Conservation (phyloP, 2,113 vertebrate genomes). For the Stigmatopora nigra region DNA sequence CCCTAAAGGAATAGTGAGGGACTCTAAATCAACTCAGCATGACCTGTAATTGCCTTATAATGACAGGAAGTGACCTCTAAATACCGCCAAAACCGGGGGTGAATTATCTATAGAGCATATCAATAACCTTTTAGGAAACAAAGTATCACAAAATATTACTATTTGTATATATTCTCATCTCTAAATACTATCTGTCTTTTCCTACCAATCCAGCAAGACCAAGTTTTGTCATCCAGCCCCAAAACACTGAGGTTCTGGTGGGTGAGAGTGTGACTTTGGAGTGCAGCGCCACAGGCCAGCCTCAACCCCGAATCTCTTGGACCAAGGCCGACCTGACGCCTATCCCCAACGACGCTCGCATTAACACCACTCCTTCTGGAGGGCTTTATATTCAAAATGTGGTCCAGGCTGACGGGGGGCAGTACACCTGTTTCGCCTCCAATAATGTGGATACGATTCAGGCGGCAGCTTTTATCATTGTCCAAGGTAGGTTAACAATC, state of each 20-base stretch:
- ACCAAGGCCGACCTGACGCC: conserved; percentile 83
- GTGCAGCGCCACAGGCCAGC: conserved; percentile 91
- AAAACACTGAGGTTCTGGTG: conserved; percentile 94
- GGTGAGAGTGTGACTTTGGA: conserved; percentile 95
- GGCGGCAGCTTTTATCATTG: conserved; percentile 85
- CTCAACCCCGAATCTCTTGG: conserved; percentile 85
- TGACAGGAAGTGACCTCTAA: too few relatives aligned
- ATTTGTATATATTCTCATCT: too few relatives aligned
- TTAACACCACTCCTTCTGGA: conserved; percentile 85
- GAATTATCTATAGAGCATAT: neutral
- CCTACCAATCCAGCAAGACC: conserved; percentile 74
- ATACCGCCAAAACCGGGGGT: too few relatives aligned
- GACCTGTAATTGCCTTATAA: too few relatives aligned
- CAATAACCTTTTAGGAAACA: neutral
- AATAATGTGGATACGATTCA: conserved; percentile 89
- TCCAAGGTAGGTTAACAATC: conserved; percentile 77
- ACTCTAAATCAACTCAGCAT: too few relatives aligned
- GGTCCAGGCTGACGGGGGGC: conserved; percentile 79
- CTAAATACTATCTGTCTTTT: neutral
- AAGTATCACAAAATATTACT: neutral
- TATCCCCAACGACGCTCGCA: conserved; percentile 79
- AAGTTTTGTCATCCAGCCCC: conserved; percentile 94
- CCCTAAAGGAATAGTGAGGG: too few relatives aligned
- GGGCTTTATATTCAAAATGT: conserved; percentile 93
- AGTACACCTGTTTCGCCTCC: conserved; percentile 90